Conservation (phyloP, 2,113 vertebrate genomes). For the Plecturocebus donacophilus region DNA sequence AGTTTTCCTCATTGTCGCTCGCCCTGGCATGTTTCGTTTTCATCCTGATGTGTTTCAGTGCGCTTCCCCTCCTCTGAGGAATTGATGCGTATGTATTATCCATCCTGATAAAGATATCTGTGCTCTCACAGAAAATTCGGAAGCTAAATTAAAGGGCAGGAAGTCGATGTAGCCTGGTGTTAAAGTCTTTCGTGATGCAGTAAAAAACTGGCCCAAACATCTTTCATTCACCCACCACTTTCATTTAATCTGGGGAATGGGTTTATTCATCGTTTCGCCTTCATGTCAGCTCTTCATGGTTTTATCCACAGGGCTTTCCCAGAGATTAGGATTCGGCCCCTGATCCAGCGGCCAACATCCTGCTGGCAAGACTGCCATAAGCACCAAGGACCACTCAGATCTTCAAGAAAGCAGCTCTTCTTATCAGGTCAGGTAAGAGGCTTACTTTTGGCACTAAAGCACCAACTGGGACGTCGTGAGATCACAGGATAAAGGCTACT, state of each 20-base stretch:
- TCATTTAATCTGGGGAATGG: not conserved
- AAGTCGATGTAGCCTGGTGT: not conserved
- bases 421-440: constrained; percentile 62
- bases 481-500: constrained; percentile 63
- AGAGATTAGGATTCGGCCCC: constrained; percentile 38
- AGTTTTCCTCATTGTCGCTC: not conserved
- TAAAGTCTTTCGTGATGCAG: not conserved
- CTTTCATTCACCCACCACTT: not conserved
- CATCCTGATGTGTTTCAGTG: not conserved
- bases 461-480: constrained; percentile 9
- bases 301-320: not conserved
- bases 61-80: not conserved
- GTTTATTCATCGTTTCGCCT: not conserved
- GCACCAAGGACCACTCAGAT: not conserved
- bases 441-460: constrained; percentile 28
- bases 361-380: constrained; percentile 29
- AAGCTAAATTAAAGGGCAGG: not conserved
- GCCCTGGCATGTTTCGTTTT: not conserved
- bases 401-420: constrained; percentile 13
- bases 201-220: not conserved
- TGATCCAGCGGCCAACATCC: not conserved
- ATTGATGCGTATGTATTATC: not conserved
- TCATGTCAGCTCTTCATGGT: not conserved
- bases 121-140: not conserved
- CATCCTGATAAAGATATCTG: not conserved